phyloP scores from a whole-genome alignment of 2,888 invertebrate species.

The Rotaria socialis region DNA sequence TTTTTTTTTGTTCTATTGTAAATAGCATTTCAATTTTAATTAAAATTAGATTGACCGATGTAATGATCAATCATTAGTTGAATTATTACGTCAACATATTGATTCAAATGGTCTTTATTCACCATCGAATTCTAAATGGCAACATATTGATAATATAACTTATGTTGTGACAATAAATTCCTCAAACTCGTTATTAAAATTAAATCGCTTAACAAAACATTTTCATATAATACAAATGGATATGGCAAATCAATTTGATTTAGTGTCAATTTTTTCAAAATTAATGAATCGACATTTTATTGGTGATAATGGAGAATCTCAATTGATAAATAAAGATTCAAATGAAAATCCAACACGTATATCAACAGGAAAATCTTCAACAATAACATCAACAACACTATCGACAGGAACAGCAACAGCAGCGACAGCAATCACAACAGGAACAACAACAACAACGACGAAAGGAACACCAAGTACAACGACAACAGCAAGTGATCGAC shows the following conservation, averaged over 20 bases:
- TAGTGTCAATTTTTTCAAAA: constrained; percentile 27
- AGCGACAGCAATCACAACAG: no score
- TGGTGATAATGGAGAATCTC: constrained; percentile 37
- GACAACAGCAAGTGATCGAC: not conserved
- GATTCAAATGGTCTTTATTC: constrained; percentile 58
- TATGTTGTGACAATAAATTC: constrained; percentile 57
- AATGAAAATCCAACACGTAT: not conserved
- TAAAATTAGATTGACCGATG: constrained; percentile 53
- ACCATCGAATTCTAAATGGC: constrained; percentile 54
- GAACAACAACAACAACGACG: no score
- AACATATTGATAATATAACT: constrained; percentile 57
- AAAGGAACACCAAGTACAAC: no score
- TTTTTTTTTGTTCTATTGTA: not conserved
- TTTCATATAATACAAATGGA: constrained; percentile 44
- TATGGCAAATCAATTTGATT: constrained; percentile 19
- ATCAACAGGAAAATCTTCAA: not conserved
- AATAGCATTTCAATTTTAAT: constrained; percentile 48
- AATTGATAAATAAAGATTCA: not conserved
- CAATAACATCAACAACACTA: not conserved
- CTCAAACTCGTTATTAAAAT: constrained; percentile 47
- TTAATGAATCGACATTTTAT: constrained; percentile 43
- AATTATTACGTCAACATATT: constrained; percentile 57
- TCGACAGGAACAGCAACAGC: not conserved
- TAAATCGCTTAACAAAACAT: constrained; percentile 40
- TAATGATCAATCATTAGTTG: constrained; percentile 54